phyloP scores from a whole-genome alignment of 2,888 invertebrate species.

The Tetanocera ferruginea region DNA sequence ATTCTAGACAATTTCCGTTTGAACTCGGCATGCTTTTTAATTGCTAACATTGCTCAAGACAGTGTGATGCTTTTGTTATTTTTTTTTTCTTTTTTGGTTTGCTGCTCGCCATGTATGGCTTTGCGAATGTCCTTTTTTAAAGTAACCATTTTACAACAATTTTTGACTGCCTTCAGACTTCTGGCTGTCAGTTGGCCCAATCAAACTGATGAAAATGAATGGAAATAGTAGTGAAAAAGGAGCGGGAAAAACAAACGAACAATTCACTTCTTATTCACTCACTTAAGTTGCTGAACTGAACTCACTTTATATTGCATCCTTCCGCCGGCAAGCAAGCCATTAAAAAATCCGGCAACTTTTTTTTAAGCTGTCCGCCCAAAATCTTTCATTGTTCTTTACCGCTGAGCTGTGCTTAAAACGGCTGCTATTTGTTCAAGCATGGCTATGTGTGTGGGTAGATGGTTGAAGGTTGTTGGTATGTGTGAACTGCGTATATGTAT shows the following conservation, averaged over 20 bases:
- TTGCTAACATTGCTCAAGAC: slow-evolving; percentile 2
- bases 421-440: neutral
- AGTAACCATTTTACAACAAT: neutral
- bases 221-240: no score
- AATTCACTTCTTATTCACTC: slow-evolving; percentile 13
- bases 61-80: neutral
- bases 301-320: slow-evolving; percentile 37
- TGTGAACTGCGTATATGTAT: neutral
- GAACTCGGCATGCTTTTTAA: slow-evolving; percentile 7
- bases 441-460: neutral
- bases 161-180: neutral
- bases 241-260: neutral
- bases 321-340: neutral
- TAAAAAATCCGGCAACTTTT: neutral
- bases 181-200: neutral
- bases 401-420: neutral
- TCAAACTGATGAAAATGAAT: neutral
- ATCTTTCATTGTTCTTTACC: neutral
- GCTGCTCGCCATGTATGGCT: neutral
- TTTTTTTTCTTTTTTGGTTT: neutral
- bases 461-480: neutral
- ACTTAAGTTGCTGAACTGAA: neutral
- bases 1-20: neutral
- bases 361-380: neutral
- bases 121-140: neutral